phyloP scores from a whole-genome alignment of 2,888 invertebrate genomes.

The Diadromus collaris region DNA sequence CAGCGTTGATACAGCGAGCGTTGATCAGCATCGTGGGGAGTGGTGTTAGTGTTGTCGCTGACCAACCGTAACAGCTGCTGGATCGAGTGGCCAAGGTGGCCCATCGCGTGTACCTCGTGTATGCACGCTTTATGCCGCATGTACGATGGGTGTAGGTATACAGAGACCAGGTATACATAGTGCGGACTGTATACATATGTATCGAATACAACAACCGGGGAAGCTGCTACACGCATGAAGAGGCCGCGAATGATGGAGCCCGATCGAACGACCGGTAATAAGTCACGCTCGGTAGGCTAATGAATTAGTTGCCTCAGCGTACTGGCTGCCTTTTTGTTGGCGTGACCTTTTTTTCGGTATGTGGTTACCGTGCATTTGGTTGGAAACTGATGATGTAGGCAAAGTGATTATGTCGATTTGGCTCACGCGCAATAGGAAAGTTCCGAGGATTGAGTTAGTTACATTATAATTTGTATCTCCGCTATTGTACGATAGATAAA shows the following conservation, averaged over 20 bases:
- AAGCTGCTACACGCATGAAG: conserved; percentile 37
- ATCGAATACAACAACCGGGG: conserved; percentile 8
- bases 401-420: conserved; percentile 16
- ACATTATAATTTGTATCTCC: no score
- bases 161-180: conserved; percentile 12
- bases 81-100: conserved; percentile 56
- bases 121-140: conserved; percentile 39
- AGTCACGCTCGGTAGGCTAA: conserved; percentile 66
- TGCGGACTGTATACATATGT: neutral
- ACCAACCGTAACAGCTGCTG: conserved; percentile 62
- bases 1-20: neutral
- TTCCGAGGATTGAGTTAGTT: neutral
- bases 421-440: neutral
- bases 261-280: conserved; percentile 59
- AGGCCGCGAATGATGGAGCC: conserved; percentile 36
- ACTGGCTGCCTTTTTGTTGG: conserved; percentile 8
- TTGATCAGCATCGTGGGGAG: conserved; percentile 24
- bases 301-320: conserved; percentile 64
- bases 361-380: neutral
- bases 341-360: neutral
- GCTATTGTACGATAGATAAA: no score
- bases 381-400: neutral
- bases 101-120: conserved; percentile 22
- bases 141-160: conserved; percentile 14
- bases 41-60: conserved; percentile 40